Base-by-base conservation (phyloP, 2,888 invertebrate genomes). In the Lathronympha strigana region DNA sequence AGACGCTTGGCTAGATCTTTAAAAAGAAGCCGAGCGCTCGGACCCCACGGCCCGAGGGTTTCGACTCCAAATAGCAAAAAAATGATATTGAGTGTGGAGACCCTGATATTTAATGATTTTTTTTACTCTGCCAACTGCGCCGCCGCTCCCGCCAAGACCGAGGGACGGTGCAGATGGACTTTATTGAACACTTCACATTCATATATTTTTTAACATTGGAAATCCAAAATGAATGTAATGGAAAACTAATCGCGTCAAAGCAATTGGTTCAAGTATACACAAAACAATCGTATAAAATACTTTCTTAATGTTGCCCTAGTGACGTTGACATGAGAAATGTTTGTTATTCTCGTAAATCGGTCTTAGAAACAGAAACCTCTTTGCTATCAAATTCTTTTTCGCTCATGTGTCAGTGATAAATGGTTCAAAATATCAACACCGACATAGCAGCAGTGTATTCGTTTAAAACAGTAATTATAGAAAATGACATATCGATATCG, bases 351-450 rank as follows among this genome's bases (percentile, higher is more conserved):
- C 13, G 36, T 47, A 53, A 66, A 60, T 60, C 63, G 60, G 28
- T 60, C 64, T 25, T 45, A 53, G 36, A 28, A 53, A 49, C 38
- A 19, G 25, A 43, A 60, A 60, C 36, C 58, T 51, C 36, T 66
- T 43, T 63, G 33, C 49, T 25, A 45, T 58, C 21, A 40, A 60
- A 60, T 60, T 66, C 64, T 53, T 66, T 66, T 54, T 8, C 60
- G 38, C 25, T 63, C 49, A 50, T 50, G 58, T 43, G 38, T 31
- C n/a, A 28, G 21, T 45, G 47, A 53, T 38, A 54, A 60, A 66
- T 66, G 45, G 47, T 28, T 38, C 53, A 66, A 60, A 58, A 60
- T 54, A 66, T 66, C 64, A 60, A 47, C 54, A 54, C 15, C 2
- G 53, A 51, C 50, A n/a, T n/a, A 25, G 6, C 28, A 25, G 11